A percentile compares a stretch with the other conserved stretches of the same genome.
Conservation (phyloP, 2,113 vertebrate genomes). For the Candoia aspera region DNA sequence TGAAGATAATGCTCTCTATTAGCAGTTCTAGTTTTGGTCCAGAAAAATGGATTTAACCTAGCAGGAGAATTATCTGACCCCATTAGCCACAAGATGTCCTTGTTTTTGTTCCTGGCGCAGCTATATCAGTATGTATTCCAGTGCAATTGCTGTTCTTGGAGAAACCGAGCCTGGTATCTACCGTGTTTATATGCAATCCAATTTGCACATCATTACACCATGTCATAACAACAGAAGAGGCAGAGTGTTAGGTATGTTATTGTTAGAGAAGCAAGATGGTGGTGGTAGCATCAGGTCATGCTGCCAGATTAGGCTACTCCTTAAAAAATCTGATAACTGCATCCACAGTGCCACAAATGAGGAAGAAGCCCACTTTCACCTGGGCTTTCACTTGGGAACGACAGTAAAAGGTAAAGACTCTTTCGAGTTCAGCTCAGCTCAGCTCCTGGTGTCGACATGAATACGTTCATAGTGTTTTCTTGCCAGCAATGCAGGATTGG, state of each 20-base stretch:
- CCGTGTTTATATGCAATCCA: not conserved
- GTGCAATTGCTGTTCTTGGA: not conserved
- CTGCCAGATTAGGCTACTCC: not conserved
- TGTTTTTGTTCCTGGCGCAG: not conserved
- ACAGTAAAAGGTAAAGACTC: not conserved
- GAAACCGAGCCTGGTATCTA: not conserved
- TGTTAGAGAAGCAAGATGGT: not conserved
- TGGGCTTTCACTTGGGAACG: not conserved
- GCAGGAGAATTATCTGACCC: not conserved
- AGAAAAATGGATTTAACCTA: not conserved
- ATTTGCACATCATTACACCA: not conserved
- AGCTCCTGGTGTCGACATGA: not conserved
- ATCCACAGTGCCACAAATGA: not conserved
- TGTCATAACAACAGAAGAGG: not conserved
- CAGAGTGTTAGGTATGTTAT: not conserved
- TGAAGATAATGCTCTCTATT: not conserved
- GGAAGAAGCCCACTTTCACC: not conserved
- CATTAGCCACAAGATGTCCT: not conserved
- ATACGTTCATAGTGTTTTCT: too few relatives aligned
- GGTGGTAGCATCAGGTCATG: not conserved
- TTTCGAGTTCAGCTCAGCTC: not conserved
- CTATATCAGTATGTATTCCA: not conserved
- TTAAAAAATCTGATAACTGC: not conserved
- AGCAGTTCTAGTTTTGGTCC: not conserved
- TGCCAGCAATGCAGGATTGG: not conserved